Evolutionary conservation across 30 jellyfish, hydroid and myxozoan genomes (phyloP).

Genomic region (Turritopsis rubra): DNA sequence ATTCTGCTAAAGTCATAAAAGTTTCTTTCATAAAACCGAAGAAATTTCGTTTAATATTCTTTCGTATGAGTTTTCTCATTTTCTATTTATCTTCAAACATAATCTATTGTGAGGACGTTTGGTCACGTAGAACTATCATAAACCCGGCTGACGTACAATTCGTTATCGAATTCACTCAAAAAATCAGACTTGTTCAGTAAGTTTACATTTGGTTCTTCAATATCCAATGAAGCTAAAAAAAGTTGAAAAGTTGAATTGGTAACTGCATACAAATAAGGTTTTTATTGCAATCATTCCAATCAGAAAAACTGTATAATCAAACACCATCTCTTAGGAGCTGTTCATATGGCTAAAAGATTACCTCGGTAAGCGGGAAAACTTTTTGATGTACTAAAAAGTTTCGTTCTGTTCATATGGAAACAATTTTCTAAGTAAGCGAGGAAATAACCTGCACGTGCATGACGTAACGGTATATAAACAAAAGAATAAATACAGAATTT

Average conservation of each 20-base stretch:
- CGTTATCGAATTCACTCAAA: constrained; percentile 4
- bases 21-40: not conserved
- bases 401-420: no score
- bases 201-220: constrained; percentile 1
- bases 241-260: not conserved
- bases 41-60: not conserved
- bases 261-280: not conserved
- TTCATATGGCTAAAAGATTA: no score
- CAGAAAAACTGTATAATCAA: no score
- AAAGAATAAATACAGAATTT: no score
- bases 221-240: not conserved
- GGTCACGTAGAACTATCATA: constrained; percentile 11
- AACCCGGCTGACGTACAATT: constrained; percentile 6
- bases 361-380: no score
- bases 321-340: no score
- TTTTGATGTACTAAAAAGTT: no score
- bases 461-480: no score
- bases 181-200: not conserved
- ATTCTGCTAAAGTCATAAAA: not conserved
- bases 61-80: not conserved
- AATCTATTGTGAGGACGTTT: not conserved
- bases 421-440: no score
- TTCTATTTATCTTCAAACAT: not conserved
- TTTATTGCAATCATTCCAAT: no score
- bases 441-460: no score